A percentile compares a stretch with the other conserved stretches of the same genome.
phyloP scores from a whole-genome alignment of 2,888 invertebrate genomes.

The Mimachlamys varia region DNA sequence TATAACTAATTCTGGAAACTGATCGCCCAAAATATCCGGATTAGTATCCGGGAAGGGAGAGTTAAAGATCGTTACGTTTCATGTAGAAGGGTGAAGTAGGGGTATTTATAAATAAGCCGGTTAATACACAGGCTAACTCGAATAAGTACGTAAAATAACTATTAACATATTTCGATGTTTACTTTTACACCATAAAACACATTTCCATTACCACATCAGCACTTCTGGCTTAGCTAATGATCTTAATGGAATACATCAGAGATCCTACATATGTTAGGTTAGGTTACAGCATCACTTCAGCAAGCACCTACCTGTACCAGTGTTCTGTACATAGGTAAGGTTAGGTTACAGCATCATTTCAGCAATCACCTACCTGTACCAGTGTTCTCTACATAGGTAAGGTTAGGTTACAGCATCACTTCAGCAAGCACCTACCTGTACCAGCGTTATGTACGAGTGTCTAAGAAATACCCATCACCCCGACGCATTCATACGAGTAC shows the following conservation, averaged over 20 bases:
- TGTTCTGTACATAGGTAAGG: background rate
- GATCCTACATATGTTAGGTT: too few species aligned
- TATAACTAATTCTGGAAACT: background rate
- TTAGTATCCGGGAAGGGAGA: background rate
- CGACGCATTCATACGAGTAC: too few species aligned
- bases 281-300: too few species aligned
- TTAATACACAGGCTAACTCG: background rate
- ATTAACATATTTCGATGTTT: background rate
- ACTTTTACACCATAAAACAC: background rate
- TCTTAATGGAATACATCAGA: background rate
- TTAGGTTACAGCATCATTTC: too few species aligned
- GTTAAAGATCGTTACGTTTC: background rate
- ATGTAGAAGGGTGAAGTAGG: background rate
- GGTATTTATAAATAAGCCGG: background rate
- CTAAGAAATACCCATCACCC: too few species aligned
- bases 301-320: too few species aligned
- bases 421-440: too few species aligned
- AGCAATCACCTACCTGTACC: too few species aligned
- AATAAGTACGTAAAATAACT: background rate
- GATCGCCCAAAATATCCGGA: background rate
- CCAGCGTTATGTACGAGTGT: background rate
- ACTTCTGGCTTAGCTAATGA: background rate
- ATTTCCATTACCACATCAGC: background rate
- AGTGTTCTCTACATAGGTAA: background rate
- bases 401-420: too few species aligned